A percentile compares a stretch with the other conserved stretches of the same genome.
Conservation (phyloP, 1,140 invertebrate genomes). For the Matsumurasca onukii region DNA sequence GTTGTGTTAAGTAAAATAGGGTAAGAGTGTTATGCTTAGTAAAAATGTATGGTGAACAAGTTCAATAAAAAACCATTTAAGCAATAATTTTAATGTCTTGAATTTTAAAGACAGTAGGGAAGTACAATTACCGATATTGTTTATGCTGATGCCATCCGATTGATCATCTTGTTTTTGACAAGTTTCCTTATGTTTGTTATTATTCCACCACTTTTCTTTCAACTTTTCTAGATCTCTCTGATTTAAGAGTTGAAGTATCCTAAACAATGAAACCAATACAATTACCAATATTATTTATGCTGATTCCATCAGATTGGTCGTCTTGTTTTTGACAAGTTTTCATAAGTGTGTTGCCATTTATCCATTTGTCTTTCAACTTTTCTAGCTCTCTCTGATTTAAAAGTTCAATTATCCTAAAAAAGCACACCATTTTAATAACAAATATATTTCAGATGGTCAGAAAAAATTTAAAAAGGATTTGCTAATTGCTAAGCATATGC, state of each 20-base stretch:
- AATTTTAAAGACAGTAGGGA: too few species aligned
- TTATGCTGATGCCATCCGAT: slow-evolving; percentile 94
- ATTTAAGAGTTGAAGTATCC: slow-evolving; percentile 90
- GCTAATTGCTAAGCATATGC: too few species aligned
- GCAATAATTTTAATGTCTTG: too few species aligned
- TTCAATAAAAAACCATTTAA: too few species aligned
- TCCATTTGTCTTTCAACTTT: slow-evolving; percentile 94
- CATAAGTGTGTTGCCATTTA: slow-evolving; percentile 80
- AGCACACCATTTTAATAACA: too few species aligned
- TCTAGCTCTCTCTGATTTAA: slow-evolving; percentile 91
- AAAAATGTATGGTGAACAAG: too few species aligned
- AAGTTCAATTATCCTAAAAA: slow-evolving; percentile 81
- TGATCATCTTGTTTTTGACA: slow-evolving; percentile 91
- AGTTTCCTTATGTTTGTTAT: slow-evolving; percentile 71
- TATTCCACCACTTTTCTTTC: slow-evolving; percentile 96
- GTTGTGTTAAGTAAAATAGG: too few species aligned
- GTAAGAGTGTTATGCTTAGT: too few species aligned
- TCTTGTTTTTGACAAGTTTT: slow-evolving; percentile 84
- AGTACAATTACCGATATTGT: slow-evolving; percentile 88
- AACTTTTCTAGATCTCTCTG: slow-evolving; percentile 88
- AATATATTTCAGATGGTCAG: too few species aligned
- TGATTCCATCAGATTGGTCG: slow-evolving; percentile 94
- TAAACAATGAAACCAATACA: slow-evolving; percentile 51
- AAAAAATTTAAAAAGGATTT: too few species aligned
- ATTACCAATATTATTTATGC: too few species aligned